Percentiles rank a stretch among this genome's conserved stretches.
Conservation (phyloP, 2,113 vertebrate species). For the Hemicordylus capensis region DNA sequence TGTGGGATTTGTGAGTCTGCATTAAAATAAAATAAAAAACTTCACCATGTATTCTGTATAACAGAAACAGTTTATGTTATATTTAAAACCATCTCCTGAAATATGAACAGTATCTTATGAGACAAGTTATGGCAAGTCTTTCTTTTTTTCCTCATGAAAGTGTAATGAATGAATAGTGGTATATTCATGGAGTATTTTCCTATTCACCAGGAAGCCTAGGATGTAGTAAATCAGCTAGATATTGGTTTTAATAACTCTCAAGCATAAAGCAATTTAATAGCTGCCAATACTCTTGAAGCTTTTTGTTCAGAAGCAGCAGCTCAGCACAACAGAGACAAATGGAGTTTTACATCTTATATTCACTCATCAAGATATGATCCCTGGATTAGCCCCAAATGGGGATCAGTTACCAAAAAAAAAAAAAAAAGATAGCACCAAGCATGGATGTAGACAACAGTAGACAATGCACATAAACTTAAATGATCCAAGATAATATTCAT, state of each 20-base stretch:
- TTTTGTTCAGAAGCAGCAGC: constrained; percentile 54
- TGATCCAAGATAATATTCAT: background rate
- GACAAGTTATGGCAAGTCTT: background rate
- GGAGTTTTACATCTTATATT: constrained; percentile 32
- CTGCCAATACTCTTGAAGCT: constrained; percentile 57
- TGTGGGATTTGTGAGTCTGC: constrained; percentile 4
- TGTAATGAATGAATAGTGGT: constrained; percentile 40
- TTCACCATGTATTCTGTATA: background rate
- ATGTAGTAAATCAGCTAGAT: constrained; percentile 66
- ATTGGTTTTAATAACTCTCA: constrained; percentile 57
- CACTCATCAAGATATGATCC: background rate
- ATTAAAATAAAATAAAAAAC: background rate
- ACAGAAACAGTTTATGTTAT: background rate
- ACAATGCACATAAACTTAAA: background rate
- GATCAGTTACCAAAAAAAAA: too few relatives aligned
- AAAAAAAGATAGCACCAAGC: background rate
- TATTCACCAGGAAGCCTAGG: constrained; percentile 31
- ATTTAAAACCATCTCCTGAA: background rate
- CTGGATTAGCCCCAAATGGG: background rate
- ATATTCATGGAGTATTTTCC: constrained; percentile 36
- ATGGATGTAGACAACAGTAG: background rate
- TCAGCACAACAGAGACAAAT: constrained; percentile 17
- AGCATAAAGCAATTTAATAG: constrained; percentile 66
- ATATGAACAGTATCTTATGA: background rate
- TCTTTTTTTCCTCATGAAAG: constrained; percentile 10